These are phyloP conservation scores for Empis livida DNA, from an alignment of 2,888 invertebrate genomes.

Conservation along the genomic window DNA sequence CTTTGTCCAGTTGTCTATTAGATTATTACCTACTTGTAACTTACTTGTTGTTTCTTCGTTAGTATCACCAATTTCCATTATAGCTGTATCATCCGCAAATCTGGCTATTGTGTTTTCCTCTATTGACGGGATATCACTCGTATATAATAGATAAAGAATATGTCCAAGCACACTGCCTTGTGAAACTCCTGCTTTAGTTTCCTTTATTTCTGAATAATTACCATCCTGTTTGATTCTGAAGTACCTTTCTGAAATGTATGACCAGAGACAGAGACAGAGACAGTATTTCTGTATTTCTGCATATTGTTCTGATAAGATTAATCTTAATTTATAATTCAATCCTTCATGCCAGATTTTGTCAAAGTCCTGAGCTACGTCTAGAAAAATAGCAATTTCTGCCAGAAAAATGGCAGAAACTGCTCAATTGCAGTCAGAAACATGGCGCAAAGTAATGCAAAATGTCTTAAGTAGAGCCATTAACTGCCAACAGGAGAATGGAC, in stretches of 20 bases:
- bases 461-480: no score
- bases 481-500: no score
- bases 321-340: not conserved
- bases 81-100: conserved; percentile 4
- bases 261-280: no score
- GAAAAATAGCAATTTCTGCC: no score
- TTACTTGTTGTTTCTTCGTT: not conserved
- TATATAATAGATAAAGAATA: conserved; percentile 1
- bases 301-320: no score
- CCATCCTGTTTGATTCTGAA: conserved; percentile 3
- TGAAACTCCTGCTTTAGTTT: not conserved
- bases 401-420: not conserved
- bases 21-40: not conserved
- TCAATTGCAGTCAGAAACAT: no score
- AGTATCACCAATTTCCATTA: not conserved
- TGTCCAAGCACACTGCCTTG: conserved; percentile 4
- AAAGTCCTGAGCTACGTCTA: not conserved
- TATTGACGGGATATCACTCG: not conserved
- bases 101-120: not conserved
- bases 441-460: no score
- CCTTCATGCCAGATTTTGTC: not conserved
- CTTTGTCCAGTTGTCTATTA: conserved; percentile 2
- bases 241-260: not conserved
- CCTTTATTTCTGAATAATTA: not conserved
- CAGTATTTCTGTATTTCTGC: no score